Base-by-base conservation (phyloP, 2,888 invertebrate species). In the Epicampocera succincta region DNA sequence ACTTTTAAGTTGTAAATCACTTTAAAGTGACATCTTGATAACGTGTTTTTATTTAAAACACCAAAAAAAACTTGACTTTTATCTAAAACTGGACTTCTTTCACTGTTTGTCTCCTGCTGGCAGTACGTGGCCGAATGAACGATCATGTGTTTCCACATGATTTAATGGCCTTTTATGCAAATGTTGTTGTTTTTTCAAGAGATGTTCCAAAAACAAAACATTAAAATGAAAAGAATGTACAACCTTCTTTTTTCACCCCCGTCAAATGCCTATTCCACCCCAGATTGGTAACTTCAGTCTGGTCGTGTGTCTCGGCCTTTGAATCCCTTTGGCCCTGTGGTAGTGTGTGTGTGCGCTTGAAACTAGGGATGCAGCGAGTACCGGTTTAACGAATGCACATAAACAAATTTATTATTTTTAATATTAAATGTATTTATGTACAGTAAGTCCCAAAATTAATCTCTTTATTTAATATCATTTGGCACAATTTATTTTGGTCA, bases 131-230 rank as follows among this genome's bases (percentile, higher is more conserved):
- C 21, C 15, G 75, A 56, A 66, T 46, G 56, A 25, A 40, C 21
- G 42, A 73, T 63, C 54, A 58, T 76, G 25, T 71, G 61, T 58
- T 74, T 56, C 71, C 56, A 71, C 72, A 74, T 83, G 83, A 83
- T 83, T 83, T 83, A 83, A 80, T 83, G 80, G 66, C 80, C 69
- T 80, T 83, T 83, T 83, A 83, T 83, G 83, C 54, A 80, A 83
- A 83, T 83, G 73, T 58, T 58, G 63, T 25, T 25, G 29, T 3
- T 33, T 52, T 61, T 25, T 40, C n/a, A 12, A 12, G 21, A 65
- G 42, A 58, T 21, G 19, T 33, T 56, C 6, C 17, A 19, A 2
- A 48, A 48, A 71, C 19, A 65, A 69, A 76, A 60, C 17, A 50
- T 33, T 6, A 5, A 65, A 73, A 61, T 42, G 15, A 46, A 44